Evolutionary conservation across 2,113 vertebrate genomes (phyloP).

Genomic region (Cepphus grylle): DNA sequence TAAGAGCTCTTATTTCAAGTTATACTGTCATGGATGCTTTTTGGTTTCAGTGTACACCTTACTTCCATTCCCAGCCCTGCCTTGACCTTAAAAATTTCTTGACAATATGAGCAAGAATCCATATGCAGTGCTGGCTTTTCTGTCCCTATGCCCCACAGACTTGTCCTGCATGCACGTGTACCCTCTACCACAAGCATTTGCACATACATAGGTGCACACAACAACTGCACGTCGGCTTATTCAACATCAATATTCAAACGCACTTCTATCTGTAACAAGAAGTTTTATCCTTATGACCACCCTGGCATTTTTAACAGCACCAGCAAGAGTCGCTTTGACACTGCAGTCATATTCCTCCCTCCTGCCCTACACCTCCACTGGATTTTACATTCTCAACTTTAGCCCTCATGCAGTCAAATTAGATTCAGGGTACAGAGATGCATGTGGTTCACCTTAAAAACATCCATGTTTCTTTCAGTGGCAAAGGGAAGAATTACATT

Average conservation of each 20-base stretch:
- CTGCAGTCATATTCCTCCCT: background rate
- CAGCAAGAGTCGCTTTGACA: background rate
- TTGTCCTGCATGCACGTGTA: background rate
- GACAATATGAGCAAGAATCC: background rate
- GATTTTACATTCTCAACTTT: background rate
- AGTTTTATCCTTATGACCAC: background rate
- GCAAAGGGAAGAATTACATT: background rate
- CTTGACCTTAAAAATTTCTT: background rate
- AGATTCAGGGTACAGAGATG: background rate
- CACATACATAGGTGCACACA: background rate
- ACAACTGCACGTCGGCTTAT: rapidly evolving
- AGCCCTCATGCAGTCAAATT: background rate
- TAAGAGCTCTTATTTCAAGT: background rate
- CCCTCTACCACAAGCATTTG: background rate
- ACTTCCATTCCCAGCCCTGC: background rate
- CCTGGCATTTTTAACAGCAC: background rate
- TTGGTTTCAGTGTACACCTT: background rate
- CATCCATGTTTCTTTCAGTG: background rate
- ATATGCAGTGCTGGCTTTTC: background rate
- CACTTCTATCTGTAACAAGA: background rate
- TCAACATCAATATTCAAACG: background rate
- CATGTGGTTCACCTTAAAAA: background rate
- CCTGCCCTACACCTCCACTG: background rate
- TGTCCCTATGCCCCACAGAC: background rate
- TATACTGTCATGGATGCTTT: background rate